Evolutionary conservation across 1,140 invertebrate species (phyloP).

Genomic region (Drosophila equinoxialis): DNA sequence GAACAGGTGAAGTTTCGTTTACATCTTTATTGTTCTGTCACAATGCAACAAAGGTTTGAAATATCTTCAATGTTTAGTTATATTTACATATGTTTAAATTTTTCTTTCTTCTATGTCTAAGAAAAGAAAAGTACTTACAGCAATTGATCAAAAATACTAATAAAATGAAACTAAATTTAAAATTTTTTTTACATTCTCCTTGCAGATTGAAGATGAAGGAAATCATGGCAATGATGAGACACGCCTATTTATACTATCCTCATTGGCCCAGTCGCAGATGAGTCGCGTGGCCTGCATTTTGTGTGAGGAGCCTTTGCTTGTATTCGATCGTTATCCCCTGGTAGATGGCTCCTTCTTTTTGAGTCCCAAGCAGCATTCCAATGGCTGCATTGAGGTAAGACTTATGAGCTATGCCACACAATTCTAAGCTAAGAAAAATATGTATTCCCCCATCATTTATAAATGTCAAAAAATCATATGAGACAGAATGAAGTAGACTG

Average conservation of each 20-base stretch:
- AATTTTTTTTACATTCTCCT: slow-evolving; percentile 18
- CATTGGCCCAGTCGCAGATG: slow-evolving; percentile 92
- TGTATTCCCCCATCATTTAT: slow-evolving; percentile 62
- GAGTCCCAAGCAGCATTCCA: slow-evolving; percentile 94
- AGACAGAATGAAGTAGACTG: background rate
- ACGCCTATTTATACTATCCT: slow-evolving; percentile 95
- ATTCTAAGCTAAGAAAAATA: background rate
- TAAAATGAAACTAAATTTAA: background rate
- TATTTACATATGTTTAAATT: background rate
- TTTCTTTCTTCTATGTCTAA: background rate
- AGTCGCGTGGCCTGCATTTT: slow-evolving; percentile 93
- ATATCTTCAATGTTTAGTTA: background rate
- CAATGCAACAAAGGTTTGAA: too few species aligned
- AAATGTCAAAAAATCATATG: slow-evolving; percentile 51
- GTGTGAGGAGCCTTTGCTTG: slow-evolving; percentile 93
- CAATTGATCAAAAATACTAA: background rate
- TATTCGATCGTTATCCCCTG: slow-evolving; percentile 98
- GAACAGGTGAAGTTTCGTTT: background rate
- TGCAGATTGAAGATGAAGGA: slow-evolving; percentile 97
- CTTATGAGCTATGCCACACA: background rate
- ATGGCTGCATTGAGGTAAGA: slow-evolving; percentile 91
- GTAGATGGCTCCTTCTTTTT: slow-evolving; percentile 99
- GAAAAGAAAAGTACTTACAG: too few species aligned
- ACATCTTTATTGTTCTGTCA: too few species aligned
- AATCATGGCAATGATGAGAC: slow-evolving; percentile 99